Evolutionary conservation across 2,888 invertebrate species (phyloP).

Genomic region (Trissoscelio sp.): DNA sequence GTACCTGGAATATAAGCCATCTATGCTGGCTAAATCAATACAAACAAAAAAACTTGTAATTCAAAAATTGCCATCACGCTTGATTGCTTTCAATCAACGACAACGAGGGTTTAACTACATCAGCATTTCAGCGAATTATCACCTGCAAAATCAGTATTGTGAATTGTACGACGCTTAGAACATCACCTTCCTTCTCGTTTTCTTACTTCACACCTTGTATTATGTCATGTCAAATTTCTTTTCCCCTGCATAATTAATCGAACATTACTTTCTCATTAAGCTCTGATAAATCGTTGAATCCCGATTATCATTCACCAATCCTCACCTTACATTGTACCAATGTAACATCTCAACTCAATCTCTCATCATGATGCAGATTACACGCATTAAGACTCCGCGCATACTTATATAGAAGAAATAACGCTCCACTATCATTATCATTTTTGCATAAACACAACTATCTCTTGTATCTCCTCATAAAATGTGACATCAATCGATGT

Average conservation of each 20-base stretch:
- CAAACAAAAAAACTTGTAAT: neutral
- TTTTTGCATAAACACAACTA: conserved; percentile 12
- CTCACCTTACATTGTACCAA: conserved; percentile 9
- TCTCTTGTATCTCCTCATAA: conserved; percentile 1
- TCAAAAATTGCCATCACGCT: too few species aligned
- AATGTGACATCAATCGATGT: conserved; percentile 47
- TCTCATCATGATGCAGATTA: conserved; percentile 19
- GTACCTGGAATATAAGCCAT: too few species aligned
- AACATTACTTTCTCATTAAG: conserved; percentile 35
- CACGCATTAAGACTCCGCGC: neutral
- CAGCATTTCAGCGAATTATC: neutral
- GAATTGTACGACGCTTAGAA: conserved; percentile 1
- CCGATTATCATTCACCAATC: conserved; percentile 32
- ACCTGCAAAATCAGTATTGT: conserved; percentile 18
- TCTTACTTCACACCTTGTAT: neutral
- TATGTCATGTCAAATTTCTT: conserved; percentile 21
- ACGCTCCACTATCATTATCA: conserved; percentile 17
- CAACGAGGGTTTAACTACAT: neutral
- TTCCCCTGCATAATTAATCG: conserved; percentile 42
- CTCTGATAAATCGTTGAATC: conserved; percentile 11
- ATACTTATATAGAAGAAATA: conserved; percentile 1
- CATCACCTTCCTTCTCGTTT: conserved; percentile 13
- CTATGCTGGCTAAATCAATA: too few species aligned
- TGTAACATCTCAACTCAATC: conserved; percentile 11
- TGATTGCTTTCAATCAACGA: neutral